Evolutionary conservation across 2,113 vertebrate genomes (phyloP).

Genomic region (Caloenas nicobarica): DNA sequence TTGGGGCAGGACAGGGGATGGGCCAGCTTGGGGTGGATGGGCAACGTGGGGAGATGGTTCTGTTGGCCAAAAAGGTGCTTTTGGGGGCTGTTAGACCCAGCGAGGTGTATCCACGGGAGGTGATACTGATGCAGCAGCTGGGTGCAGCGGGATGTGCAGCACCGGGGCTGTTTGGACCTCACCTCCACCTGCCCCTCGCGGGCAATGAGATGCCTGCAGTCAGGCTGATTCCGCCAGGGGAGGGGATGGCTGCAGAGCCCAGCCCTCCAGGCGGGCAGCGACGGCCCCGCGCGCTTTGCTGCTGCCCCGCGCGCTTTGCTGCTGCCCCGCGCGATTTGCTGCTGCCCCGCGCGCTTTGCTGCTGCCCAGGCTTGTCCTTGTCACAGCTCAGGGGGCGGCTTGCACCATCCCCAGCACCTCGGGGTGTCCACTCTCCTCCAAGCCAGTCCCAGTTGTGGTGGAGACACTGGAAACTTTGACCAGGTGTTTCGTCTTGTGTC

Average conservation of each 20-base stretch:
- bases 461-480: conserved; percentile 33
- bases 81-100: neutral
- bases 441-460: neutral
- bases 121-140: rapidly evolving
- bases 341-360: neutral
- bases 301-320: neutral
- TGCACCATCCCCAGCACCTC: neutral
- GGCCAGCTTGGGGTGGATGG: rapidly evolving
- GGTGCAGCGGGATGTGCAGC: rapidly evolving
- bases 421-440: neutral
- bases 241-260: rapidly evolving
- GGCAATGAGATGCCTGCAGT: rapidly evolving
- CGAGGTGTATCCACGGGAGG: rapidly evolving
- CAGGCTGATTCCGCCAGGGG: neutral
- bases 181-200: rapidly evolving
- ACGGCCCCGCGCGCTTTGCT: neutral
- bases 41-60: rapidly evolving
- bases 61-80: neutral
- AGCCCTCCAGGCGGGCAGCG: rapidly evolving
- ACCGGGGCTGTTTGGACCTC: neutral
- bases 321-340: no score
- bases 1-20: rapidly evolving
- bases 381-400: rapidly evolving
- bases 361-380: neutral
- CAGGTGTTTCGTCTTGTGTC: conserved; percentile 5